These are phyloP conservation scores for Caenorhabditis zanzibari DNA, from an alignment of 2,888 invertebrate species.

Conservation along the genomic window DNA sequence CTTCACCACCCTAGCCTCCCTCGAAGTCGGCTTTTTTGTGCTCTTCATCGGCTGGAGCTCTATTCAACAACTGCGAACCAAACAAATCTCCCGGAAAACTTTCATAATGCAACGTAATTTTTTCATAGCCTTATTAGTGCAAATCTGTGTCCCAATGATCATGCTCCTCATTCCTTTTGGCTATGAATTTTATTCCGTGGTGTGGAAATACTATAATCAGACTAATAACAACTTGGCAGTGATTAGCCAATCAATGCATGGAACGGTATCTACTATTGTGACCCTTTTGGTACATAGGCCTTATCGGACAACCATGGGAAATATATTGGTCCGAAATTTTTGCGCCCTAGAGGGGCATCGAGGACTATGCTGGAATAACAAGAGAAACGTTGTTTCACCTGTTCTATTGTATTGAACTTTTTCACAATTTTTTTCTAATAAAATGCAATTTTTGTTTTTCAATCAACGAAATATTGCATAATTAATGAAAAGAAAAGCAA, in stretches of 20 bases:
- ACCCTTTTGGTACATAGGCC: conserved; percentile 5
- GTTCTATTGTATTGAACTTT: conserved; percentile 3
- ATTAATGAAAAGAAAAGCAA: background rate
- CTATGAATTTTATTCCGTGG: background rate
- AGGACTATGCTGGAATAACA: background rate
- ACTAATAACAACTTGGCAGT: conserved; percentile 5
- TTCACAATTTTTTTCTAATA: background rate
- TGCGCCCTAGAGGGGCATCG: background rate
- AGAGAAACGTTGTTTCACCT: background rate
- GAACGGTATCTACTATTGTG: conserved; percentile 9
- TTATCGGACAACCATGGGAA: background rate
- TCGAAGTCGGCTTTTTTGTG: background rate
- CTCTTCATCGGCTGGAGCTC: background rate
- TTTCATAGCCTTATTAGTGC: conserved; percentile 1
- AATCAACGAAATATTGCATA: background rate
- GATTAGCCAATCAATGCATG: background rate
- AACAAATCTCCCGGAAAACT: background rate
- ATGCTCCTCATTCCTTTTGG: conserved; percentile 9
- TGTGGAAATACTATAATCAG: conserved; percentile 14
- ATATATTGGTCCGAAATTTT: background rate
- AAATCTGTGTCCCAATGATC: conserved; percentile 2
- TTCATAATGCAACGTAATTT: conserved; percentile 16
- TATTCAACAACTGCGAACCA: background rate
- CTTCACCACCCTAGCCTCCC: background rate
- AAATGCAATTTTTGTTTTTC: background rate